Base-by-base conservation (phyloP, 2,888 invertebrate species). In the Artemia sp. region DNA sequence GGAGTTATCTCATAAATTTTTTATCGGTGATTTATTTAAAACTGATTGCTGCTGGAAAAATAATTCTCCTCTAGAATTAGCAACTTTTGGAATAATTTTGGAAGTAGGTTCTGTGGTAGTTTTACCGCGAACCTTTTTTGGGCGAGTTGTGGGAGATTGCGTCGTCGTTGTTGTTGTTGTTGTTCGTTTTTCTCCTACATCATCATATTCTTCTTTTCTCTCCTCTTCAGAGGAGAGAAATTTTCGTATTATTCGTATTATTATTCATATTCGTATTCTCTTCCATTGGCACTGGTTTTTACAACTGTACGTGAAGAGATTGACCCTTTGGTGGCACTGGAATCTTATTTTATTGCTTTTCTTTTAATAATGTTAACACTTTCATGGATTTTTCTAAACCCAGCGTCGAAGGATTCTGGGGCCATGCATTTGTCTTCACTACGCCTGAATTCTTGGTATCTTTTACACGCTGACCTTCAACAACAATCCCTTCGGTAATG, bases 181-280 rank as follows among this genome's bases (percentile, higher is more conserved):
- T 8, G 72, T 58, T 11, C 67, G 68, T 4, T 53, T 68, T 12
- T 68, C 38, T 8, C 52, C 68, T 11, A 52, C 52, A n/a, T 19
- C n/a, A 12, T 68, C n/a, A 10, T 52, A 51, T 19, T 19, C 12
- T 51, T 68, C 69, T n/a, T 72, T 72, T 10, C 72, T 71, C n/a
- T 73, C 73, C 68, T 74, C 74, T 5, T 89, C 89, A 73, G 90
- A 90, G 74, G n/a, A n/a, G n/a, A n/a, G n/a, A n/a, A n/a, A n/a
- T n/a, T n/a, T n/a, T n/a, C n/a, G n/a, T n/a, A n/a, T n/a, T n/a
- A n/a, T n/a, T n/a, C n/a, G n/a, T n/a, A n/a, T 91, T 90, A 74
- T 89, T 92, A 92, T 77, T 92, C 92, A 76, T 91, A 92, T 78
- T 92, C 92, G 76, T 91, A 91, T 76, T 92, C 91, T 78, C 90